Base-by-base conservation (phyloP, 2,797 vertebrate genomes). In the Graptemys geographica region DNA sequence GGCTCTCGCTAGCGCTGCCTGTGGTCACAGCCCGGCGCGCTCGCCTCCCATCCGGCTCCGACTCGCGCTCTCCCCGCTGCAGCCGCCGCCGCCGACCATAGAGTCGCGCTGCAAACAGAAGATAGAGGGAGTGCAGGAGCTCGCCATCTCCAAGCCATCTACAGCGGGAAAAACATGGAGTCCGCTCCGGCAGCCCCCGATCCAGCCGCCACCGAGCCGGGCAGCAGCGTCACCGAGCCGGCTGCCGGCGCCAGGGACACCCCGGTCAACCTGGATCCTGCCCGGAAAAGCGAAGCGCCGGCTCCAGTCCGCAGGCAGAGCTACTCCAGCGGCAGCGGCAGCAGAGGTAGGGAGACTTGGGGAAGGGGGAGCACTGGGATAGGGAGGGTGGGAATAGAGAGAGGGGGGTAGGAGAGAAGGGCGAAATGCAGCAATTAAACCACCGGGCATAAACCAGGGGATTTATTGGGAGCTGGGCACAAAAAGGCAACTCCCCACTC, bases 171-270 rank as follows among this genome's bases (percentile, higher is more conserved):
- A 98, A 99, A 99, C 99, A 99, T 99, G 99, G 99, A 99, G 99
- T 99, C 99, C 98, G 99, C 99, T 98, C 99, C 99, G 98, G 99
- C 99, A 98, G 99, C 99, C 98, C 99, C 99, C 98, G 99, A 99
- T 98, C 99, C 99, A 98, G 98, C 99, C 97, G 98, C 99, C 97
- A 99, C 98, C 98, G 99, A 99, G 98, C 99, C 99, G 98, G 99
- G 98, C 98, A 99, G 99, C 99, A 99, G 99, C 98, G 98, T 98
- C 98, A 98, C 99, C 97, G 99, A 99, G 98, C 98, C 99, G 98
- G 99, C 98, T 98, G 99, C 98, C 98, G 98, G 99, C 98, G 98
- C 98, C 98, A 99, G 99, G 98, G 99, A 99, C 98, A 98, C 98
- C 98, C 98, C 99, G 99, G 98, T 98, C 98, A 98, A 98, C 98